These are phyloP conservation scores for Hyphantria cunea DNA, from an alignment of 1,140 invertebrate genomes.

Conservation along the genomic window DNA sequence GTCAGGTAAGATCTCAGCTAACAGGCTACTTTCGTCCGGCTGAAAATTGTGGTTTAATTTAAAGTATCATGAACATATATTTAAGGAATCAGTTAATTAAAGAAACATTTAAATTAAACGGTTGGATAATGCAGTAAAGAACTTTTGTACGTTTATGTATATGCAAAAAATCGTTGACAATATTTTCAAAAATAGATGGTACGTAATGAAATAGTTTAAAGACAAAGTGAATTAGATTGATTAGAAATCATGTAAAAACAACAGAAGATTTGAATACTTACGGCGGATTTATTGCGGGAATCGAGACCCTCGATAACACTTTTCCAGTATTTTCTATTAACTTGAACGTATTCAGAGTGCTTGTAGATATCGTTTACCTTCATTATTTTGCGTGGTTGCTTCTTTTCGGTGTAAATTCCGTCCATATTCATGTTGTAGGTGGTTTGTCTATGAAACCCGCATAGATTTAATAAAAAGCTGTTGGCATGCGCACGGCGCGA, in stretches of 20 bases:
- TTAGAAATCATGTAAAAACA: too few species aligned
- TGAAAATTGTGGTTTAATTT: constrained; percentile 18
- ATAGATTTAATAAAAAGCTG: constrained; percentile 31
- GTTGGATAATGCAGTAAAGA: too few species aligned
- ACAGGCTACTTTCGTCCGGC: constrained; percentile 49
- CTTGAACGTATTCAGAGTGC: constrained; percentile 58
- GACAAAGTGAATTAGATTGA: too few species aligned
- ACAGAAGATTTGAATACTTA: constrained; percentile 31
- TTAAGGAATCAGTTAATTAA: too few species aligned
- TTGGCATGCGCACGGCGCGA: constrained; percentile 5
- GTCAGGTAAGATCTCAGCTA: constrained; percentile 62
- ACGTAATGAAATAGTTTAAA: too few species aligned
- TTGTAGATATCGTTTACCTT: constrained; percentile 39
- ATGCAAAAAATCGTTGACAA: too few species aligned
- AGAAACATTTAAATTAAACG: too few species aligned
- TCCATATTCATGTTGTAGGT: constrained; percentile 11
- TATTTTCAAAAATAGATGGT: too few species aligned
- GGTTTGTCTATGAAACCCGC: constrained; percentile 16
- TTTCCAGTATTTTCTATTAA: constrained; percentile 66
- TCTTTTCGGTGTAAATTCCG: constrained; percentile 15
- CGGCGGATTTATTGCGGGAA: constrained; percentile 30
- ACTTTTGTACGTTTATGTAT: too few species aligned
- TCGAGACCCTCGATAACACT: constrained; percentile 53
- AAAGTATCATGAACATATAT: too few species aligned
- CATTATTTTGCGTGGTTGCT: constrained; percentile 52